Percentiles rank a stretch among this genome's conserved stretches.
phyloP scores from a whole-genome alignment of 1,140 invertebrate genomes.

The Melitaea cinxia region DNA sequence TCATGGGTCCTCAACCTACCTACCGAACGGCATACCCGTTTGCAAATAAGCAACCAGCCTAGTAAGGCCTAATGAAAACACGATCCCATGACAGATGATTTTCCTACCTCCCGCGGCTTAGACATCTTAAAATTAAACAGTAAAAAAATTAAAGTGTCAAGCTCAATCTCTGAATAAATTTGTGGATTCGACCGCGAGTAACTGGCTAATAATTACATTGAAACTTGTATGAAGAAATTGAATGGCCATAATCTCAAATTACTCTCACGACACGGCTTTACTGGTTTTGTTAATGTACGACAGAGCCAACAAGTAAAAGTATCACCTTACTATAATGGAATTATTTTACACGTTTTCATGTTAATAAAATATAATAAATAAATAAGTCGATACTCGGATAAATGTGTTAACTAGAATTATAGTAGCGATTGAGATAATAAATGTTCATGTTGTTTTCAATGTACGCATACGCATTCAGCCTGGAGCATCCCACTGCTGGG shows the following conservation, averaged over 20 bases:
- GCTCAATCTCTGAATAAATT: slow-evolving; percentile 14
- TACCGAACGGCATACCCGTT: slow-evolving; percentile 49
- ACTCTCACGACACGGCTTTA: slow-evolving; percentile 8
- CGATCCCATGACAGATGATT: slow-evolving; percentile 60
- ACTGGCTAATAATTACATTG: slow-evolving; percentile 17
- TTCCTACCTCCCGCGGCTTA: slow-evolving; percentile 55
- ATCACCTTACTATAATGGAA: slow-evolving; percentile 11
- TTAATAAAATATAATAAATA: slow-evolving; percentile 3
- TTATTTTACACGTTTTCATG: slow-evolving; percentile 2
- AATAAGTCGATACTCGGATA: neutral
- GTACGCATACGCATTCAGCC: no score
- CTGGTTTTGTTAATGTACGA: slow-evolving; percentile 12
- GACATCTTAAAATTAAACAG: slow-evolving; percentile 31
- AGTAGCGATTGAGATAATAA: neutral
- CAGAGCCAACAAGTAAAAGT: slow-evolving; percentile 1
- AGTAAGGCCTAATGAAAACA: slow-evolving; percentile 49
- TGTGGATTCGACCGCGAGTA: slow-evolving; percentile 11
- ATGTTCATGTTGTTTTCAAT: neutral
- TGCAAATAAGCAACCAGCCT: slow-evolving; percentile 52
- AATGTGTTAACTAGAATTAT: neutral
- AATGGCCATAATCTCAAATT: slow-evolving; percentile 21
- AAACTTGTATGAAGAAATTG: slow-evolving; percentile 17
- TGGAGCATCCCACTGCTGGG: no score
- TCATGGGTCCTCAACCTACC: slow-evolving; percentile 33
- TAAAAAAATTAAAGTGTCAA: slow-evolving; percentile 14